phyloP scores from a whole-genome alignment of 2,888 invertebrate species.

The Caenorhabditis virilis region DNA sequence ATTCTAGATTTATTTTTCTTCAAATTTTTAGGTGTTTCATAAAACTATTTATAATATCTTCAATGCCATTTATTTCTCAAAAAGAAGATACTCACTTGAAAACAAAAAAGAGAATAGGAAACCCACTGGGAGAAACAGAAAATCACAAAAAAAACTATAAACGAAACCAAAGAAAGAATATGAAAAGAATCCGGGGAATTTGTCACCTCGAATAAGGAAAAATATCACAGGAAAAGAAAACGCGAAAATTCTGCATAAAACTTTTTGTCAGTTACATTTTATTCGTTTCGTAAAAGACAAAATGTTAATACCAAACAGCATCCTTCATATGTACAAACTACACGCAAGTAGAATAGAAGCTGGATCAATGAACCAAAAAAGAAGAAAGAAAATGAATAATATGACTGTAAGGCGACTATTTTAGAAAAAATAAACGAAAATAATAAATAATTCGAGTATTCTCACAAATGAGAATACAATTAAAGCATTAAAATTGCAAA shows the following conservation, averaged over 20 bases:
- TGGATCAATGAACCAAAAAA: not conserved
- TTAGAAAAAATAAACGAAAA: too few relatives aligned
- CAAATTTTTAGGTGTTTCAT: not conserved
- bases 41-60: constrained; percentile 1
- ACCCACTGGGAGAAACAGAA: too few relatives aligned
- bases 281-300: constrained; percentile 1
- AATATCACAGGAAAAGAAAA: constrained; percentile 1
- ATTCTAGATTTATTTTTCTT: not conserved
- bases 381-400: not conserved
- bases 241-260: too few relatives aligned
- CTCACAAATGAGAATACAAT: too few relatives aligned
- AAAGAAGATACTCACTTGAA: too few relatives aligned
- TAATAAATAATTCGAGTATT: too few relatives aligned
- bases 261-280: too few relatives aligned
- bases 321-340: constrained; percentile 3
- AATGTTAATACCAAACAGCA: not conserved
- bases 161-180: not conserved
- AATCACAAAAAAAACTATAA: too few relatives aligned
- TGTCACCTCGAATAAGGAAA: not conserved
- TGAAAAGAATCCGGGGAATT: not conserved
- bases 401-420: too few relatives aligned
- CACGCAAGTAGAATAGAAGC: too few relatives aligned
- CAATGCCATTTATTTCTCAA: too few relatives aligned
- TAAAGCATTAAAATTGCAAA: constrained; percentile 58
- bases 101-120: too few relatives aligned